Base-by-base conservation (phyloP, 2,797 vertebrate species). In the Ciconia nigra region DNA sequence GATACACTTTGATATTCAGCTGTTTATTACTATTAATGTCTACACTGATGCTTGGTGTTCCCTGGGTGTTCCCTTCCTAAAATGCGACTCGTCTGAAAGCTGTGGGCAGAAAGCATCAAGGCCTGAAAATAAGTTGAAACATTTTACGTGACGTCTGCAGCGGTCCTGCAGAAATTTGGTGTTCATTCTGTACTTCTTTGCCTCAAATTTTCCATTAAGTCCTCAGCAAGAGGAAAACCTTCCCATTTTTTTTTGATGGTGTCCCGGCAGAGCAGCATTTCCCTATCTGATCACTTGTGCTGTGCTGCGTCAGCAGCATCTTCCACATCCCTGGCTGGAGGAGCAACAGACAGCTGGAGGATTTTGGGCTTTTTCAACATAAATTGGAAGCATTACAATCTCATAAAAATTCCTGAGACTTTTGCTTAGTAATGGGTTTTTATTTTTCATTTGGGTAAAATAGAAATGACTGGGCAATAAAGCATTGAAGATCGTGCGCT, bases 401-500 rank as follows among this genome's bases (percentile, higher is more conserved):
- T 96, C 95, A 76, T 96, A 96, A 96, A 96, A 93, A 81, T 76
- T 87, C 89, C 87, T 29, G 61, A 74, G 93, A 78, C 92, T 93
- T 96, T 92, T 95, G 91, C 93, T 95, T 94, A 62, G 84, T 92
- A 93, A 76, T 89, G 42, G 33, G 15, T 25, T 94, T 96, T 95
- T 96, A 80, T 96, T 93, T 95, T 96, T 93, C 96, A 72, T 74
- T 37, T 44, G 91, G 92, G 96, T 89, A 47, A 89, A 79, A 87
- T 41, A 54, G 81, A 96, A 86, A 25, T 74, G 92, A 61, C 93
- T 28, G 83, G 81, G 84, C 87, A 65, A 47, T 93, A 74, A 91
- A 96, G 83, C 79, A 52, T 13, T 19, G 29, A 67, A 57, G 89
- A 58, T 70, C 14, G 3, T 20, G 63, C 4, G 12, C 49, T 26